These are phyloP conservation scores for Zoanthus gigantus DNA, from an alignment of 92 coral and sea anemone species.

Conservation along the genomic window DNA sequence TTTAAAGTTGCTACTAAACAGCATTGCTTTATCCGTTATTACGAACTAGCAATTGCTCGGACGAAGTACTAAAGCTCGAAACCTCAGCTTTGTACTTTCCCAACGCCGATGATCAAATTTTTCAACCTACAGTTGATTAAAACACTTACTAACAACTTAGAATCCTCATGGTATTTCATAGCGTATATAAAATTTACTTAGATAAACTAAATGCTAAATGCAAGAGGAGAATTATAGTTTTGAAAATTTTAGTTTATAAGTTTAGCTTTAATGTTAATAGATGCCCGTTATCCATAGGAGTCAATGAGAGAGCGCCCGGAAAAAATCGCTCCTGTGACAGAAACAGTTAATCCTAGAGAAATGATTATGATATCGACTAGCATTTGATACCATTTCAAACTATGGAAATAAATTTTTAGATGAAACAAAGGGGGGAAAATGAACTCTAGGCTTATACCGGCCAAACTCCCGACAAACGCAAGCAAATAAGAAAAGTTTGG, in stretches of 20 bases:
- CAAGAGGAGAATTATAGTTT: neutral
- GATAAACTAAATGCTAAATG: neutral
- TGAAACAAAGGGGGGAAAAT: slow-evolving; percentile 87
- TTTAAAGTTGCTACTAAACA: too few species aligned
- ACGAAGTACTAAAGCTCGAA: too few species aligned
- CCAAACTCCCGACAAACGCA: slow-evolving; percentile 83
- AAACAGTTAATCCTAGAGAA: slow-evolving; percentile 70
- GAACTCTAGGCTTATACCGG: slow-evolving; percentile 87
- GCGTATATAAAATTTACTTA: too few species aligned
- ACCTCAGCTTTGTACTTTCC: too few species aligned
- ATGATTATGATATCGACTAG: slow-evolving; percentile 61
- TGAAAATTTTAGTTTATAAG: neutral
- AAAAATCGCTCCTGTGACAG: slow-evolving; percentile 75
- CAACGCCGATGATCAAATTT: too few species aligned
- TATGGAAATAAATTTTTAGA: slow-evolving; percentile 67
- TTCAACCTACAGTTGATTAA: too few species aligned
- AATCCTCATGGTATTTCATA: too few species aligned
- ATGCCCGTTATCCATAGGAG: neutral
- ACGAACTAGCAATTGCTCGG: too few species aligned
- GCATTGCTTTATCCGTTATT: too few species aligned
- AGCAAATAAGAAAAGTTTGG: slow-evolving; percentile 81
- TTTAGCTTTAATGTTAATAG: neutral
- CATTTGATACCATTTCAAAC: slow-evolving; percentile 74
- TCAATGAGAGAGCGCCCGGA: slow-evolving; percentile 79
- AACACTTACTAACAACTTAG: too few species aligned